Evolutionary conservation across 2,797 vertebrate species (phyloP).

Genomic region (Triplophysa yarkandensis): DNA sequence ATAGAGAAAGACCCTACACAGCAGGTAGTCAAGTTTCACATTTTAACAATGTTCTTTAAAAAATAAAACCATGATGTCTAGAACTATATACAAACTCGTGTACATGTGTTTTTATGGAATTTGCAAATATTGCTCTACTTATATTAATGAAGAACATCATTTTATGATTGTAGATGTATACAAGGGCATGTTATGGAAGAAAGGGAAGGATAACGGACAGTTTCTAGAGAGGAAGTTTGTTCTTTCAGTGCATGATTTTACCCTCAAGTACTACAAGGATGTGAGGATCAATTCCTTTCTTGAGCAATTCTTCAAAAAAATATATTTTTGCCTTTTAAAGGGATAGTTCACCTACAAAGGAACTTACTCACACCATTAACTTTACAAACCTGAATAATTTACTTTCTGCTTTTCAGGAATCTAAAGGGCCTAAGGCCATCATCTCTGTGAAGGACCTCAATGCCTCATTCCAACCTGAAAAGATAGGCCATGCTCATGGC

Average conservation of each 20-base stretch:
- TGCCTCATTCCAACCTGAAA: constrained; percentile 88
- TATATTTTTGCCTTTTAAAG: not conserved
- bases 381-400: too few relatives aligned
- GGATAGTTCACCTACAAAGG: too few relatives aligned
- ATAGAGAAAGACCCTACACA: constrained; percentile 69
- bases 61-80: not conserved
- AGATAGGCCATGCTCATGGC: constrained; percentile 84
- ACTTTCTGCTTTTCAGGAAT: constrained; percentile 66
- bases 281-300: constrained; percentile 74
- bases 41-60: not conserved
- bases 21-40: constrained; percentile 76
- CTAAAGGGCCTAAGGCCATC: constrained; percentile 83
- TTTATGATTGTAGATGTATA: constrained; percentile 72
- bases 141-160: not conserved
- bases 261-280: constrained; percentile 88
- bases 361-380: too few relatives aligned
- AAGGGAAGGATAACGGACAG: constrained; percentile 80
- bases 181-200: constrained; percentile 90
- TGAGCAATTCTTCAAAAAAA: not conserved
- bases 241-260: constrained; percentile 82
- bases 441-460: constrained; percentile 86
- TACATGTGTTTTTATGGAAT: not conserved
- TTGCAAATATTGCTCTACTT: not conserved
- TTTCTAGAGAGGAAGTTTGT: constrained; percentile 87
- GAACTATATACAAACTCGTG: not conserved